Conservation (phyloP, 2,888 invertebrate species). For the Hirtodrosophila cameraria region DNA sequence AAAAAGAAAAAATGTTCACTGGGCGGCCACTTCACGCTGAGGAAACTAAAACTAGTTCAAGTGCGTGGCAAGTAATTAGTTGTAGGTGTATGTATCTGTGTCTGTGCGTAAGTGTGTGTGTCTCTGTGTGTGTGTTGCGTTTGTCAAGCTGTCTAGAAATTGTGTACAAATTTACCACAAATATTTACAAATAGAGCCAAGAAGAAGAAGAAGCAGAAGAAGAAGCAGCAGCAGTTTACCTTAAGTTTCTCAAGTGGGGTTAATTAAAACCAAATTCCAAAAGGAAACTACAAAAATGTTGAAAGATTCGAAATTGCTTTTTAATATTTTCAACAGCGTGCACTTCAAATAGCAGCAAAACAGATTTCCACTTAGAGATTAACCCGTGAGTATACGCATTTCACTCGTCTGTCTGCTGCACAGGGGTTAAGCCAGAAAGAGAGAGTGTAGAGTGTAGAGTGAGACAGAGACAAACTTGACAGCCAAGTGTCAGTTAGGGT, state of each 20-base stretch:
- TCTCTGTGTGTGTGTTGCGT: conserved; percentile 29
- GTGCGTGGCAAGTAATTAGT: conserved; percentile 75
- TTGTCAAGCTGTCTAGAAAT: conserved; percentile 47
- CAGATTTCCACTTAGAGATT: conserved; percentile 75
- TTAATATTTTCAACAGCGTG: conserved; percentile 72
- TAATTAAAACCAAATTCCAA: conserved; percentile 66
- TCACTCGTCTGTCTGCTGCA: conserved; percentile 17
- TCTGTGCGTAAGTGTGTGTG: conserved; percentile 18
- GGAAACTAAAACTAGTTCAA: conserved; percentile 69
- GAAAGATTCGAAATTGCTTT: conserved; percentile 64
- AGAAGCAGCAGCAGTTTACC: conserved; percentile 56
- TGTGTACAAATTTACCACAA: conserved; percentile 57
- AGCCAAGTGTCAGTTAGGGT: conserved; percentile 35
- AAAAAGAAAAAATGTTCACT: conserved; percentile 33
- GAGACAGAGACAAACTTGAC: conserved; percentile 11
- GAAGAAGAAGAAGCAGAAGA: too few relatives aligned
- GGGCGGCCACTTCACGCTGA: conserved; percentile 30
- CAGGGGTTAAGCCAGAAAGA: background rate
- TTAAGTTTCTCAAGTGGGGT: conserved; percentile 61
- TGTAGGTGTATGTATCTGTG: conserved; percentile 21
- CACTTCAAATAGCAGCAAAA: conserved; percentile 39
- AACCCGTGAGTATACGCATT: conserved; percentile 13
- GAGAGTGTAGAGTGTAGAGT: background rate
- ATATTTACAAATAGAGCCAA: conserved; percentile 63
- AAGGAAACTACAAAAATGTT: conserved; percentile 33